A percentile compares a stretch with the other conserved stretches of the same genome.
These are phyloP conservation scores for Lordiphosa clarofinis DNA, from an alignment of 1,140 invertebrate genomes.

Conservation along the genomic window DNA sequence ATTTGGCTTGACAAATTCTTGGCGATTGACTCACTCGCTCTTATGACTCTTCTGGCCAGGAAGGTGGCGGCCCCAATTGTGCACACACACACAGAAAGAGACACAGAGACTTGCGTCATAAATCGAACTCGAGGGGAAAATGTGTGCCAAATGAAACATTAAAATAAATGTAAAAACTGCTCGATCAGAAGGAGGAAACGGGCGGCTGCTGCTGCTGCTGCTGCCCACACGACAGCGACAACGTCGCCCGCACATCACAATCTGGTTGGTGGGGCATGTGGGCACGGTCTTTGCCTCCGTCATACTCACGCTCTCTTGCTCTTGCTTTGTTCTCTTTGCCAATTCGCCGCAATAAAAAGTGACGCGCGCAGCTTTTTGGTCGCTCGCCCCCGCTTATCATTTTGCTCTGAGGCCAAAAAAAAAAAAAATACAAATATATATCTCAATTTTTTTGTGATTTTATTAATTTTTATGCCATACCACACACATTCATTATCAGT, in stretches of 20 bases:
- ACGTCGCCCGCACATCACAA: constrained; percentile 2
- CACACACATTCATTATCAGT: constrained; percentile 4
- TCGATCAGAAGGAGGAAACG: constrained; percentile 32
- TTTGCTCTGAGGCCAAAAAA: too few species aligned
- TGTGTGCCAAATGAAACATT: constrained; percentile 68
- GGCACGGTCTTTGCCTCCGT: constrained; percentile 14
- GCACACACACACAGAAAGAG: too few species aligned
- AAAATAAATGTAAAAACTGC: constrained; percentile 37
- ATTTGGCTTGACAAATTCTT: not conserved
- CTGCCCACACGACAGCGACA: constrained; percentile 11
- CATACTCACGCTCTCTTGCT: constrained; percentile 14
- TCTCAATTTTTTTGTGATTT: too few species aligned
- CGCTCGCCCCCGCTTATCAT: constrained; percentile 36
- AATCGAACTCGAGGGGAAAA: constrained; percentile 56
- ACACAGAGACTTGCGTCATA: too few species aligned
- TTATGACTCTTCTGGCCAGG: not conserved
- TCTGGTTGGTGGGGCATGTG: not conserved
- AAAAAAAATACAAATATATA: too few species aligned
- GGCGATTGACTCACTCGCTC: constrained; percentile 2
- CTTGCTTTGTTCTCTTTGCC: constrained; percentile 11
- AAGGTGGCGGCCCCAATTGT: constrained; percentile 12
- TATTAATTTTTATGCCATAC: too few species aligned
- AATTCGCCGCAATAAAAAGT: constrained; percentile 61
- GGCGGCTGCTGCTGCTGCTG: not conserved
- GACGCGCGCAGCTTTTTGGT: constrained; percentile 52